Evolutionary conservation across 2,888 invertebrate genomes (phyloP).

Genomic region (Hydropsyche betteni): DNA sequence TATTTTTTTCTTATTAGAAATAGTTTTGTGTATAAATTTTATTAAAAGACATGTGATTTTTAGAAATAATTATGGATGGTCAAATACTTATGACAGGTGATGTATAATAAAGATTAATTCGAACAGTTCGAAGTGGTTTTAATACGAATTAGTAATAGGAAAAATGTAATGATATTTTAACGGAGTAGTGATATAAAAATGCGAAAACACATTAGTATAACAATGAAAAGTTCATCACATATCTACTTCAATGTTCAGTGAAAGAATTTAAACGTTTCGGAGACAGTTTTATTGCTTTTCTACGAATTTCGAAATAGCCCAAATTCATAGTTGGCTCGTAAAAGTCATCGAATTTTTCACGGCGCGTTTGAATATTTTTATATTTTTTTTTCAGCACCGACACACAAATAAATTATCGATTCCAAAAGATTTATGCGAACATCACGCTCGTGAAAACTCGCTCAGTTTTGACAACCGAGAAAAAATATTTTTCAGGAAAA

Average conservation of each 20-base stretch:
- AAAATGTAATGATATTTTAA: too few relatives aligned
- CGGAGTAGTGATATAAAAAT: too few relatives aligned
- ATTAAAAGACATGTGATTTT: too few relatives aligned
- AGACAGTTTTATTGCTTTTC: conserved; percentile 26
- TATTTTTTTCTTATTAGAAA: too few relatives aligned
- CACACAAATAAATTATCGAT: conserved; percentile 3
- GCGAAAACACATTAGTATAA: too few relatives aligned
- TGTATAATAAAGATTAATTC: too few relatives aligned
- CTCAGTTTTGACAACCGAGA: not conserved
- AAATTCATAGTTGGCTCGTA: conserved; percentile 30
- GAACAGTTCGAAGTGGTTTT: too few relatives aligned
- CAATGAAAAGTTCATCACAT: too few relatives aligned
- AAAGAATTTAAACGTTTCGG: conserved; percentile 12
- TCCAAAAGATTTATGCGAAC: conserved; percentile 9
- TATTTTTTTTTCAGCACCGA: not conserved
- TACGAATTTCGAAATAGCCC: conserved; percentile 13
- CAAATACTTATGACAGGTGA: too few relatives aligned
- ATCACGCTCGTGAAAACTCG: not conserved
- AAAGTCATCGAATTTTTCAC: conserved; percentile 2
- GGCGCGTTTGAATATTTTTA: not conserved
- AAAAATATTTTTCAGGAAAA: not conserved
- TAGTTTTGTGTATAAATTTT: too few relatives aligned
- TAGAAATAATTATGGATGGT: too few relatives aligned
- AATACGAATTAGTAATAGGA: too few relatives aligned
- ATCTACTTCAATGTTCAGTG: not conserved